Conservation (phyloP, 2,113 vertebrate species). For the Hydrolagus affinis region DNA sequence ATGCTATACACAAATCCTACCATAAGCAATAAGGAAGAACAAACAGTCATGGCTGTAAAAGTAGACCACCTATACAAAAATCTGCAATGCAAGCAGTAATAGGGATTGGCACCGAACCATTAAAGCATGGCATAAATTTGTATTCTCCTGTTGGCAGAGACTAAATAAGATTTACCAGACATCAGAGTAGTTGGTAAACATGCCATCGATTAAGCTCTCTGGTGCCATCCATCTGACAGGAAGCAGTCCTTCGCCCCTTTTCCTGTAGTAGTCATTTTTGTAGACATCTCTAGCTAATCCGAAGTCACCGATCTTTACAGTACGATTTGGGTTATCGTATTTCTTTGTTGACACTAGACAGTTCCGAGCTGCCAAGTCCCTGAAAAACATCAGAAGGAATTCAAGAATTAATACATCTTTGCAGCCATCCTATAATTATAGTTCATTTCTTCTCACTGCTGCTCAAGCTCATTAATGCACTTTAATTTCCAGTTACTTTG, state of each 20-base stretch:
- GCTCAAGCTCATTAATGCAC: background rate
- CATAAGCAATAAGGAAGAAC: background rate
- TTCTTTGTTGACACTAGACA: constrained; percentile 63
- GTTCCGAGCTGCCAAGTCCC: constrained; percentile 65
- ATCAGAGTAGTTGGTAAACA: constrained; percentile 62
- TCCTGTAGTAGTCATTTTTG: constrained; percentile 67
- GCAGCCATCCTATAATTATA: background rate
- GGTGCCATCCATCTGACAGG: constrained; percentile 71
- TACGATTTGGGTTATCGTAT: constrained; percentile 43
- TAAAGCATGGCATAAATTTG: background rate
- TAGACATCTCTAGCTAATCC: constrained; percentile 65
- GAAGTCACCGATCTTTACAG: constrained; percentile 66
- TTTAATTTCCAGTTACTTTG: background rate
- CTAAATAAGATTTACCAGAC: constrained; percentile 56
- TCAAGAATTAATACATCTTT: background rate
- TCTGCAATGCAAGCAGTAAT: background rate
- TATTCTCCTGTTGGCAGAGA: background rate
- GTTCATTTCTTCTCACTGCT: background rate
- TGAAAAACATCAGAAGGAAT: constrained; percentile 35
- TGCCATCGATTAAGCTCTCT: constrained; percentile 62
- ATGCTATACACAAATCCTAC: too few species aligned
- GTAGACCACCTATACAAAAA: background rate
- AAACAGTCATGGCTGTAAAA: background rate
- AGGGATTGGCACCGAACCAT: background rate
- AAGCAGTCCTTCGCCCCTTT: constrained; percentile 62